Base-by-base conservation (phyloP, 2,113 vertebrate genomes). In the Prietella phreatophila region DNA sequence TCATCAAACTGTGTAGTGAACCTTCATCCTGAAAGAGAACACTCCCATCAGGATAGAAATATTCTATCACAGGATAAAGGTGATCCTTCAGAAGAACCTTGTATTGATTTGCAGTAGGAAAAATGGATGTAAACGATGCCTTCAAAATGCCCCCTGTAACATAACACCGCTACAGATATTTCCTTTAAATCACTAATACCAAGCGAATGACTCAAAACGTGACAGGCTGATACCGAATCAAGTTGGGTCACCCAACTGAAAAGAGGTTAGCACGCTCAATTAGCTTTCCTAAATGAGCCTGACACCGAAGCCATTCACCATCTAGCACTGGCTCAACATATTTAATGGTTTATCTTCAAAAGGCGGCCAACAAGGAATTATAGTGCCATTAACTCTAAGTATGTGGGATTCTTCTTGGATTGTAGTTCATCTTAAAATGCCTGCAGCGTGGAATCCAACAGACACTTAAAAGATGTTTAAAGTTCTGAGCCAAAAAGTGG, bases 321-420 rank as follows among this genome's bases (percentile, higher is more conserved):
- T 63, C 67, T 25, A 56, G 50, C 33, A 61, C 30, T 14, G 67
- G 69, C n/a, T 83, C 56, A 58, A 56, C 30, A 82, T n/a, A 55
- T 76, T 63, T 82, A 82, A 87, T 82, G 33, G 79, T 87, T 87
- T 82, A 71, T 71, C 78, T 69, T 82, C 22, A 39, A 87, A 83
- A 75, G 42, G 56, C n/a, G 20, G 58, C 86, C 86, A 63, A 83
- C 36, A 61, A 58, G 81, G 81, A 87, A 87, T 87, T 87, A 87
- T 61, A 42, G 25, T 87, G 56, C 61, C 33, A 58, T 82, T 87
- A 87, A 82, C 39, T 75, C 50, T 83, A 87, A 83, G 55, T 83
- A 83, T 22, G 27, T 65, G 27, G 81, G 55, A 75, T 76, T 83
- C 67, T 47, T 87, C 56, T 78, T 78, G 55, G 81, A 56, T 83